A percentile compares a stretch with the other conserved stretches of the same genome.
Conservation (phyloP, 2,797 vertebrate species). For the Falco cherrug region DNA sequence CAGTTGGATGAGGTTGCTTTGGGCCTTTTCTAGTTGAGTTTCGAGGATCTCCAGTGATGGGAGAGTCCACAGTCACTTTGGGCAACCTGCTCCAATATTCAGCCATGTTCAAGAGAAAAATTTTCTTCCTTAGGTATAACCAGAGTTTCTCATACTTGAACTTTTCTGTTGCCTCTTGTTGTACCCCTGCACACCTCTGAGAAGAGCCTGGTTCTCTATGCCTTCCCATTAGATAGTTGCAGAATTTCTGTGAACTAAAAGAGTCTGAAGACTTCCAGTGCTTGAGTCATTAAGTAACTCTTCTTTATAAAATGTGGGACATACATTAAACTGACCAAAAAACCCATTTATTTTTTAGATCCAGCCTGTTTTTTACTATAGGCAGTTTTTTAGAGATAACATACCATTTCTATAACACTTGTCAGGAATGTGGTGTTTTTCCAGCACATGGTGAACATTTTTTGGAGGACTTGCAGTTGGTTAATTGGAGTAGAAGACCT, state of each 20-base stretch:
- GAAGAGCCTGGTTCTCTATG: neutral
- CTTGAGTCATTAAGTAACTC: neutral
- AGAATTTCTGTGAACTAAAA: neutral
- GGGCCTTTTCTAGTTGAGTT: neutral
- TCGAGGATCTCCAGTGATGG: neutral
- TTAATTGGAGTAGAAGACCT: neutral
- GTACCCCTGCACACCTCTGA: neutral
- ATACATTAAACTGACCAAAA: neutral
- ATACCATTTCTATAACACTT: neutral
- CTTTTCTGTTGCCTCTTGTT: neutral
- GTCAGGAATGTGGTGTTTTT: neutral
- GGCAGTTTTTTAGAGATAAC: neutral
- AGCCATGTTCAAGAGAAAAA: neutral
- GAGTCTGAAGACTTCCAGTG: neutral
- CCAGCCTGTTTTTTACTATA: neutral
- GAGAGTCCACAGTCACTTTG: fast-evolving
- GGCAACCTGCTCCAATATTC: neutral
- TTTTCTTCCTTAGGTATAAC: neutral
- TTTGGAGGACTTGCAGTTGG: neutral
- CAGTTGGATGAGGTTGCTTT: neutral
- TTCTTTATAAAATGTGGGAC: neutral
- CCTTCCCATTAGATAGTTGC: neutral
- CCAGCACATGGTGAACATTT: neutral
- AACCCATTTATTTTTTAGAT: neutral
- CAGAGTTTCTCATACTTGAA: neutral